Base-by-base conservation (phyloP, 2,888 invertebrate species). In the Drosophila tripunctata region DNA sequence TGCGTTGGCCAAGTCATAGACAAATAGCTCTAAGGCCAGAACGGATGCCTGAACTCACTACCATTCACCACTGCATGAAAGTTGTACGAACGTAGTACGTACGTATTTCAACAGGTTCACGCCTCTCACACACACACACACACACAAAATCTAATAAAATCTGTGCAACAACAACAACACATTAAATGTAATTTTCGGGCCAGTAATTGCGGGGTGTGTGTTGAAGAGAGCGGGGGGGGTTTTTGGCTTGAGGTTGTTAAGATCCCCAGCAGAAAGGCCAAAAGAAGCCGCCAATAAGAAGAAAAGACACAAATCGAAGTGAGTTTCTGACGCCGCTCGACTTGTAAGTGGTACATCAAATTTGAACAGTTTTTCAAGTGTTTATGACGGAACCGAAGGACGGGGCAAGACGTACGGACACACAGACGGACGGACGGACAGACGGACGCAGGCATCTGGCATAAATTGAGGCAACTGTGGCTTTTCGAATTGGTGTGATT, bases 81-180 rank as follows among this genome's bases (percentile, higher is more conserved):
- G 58, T 66, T 33, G 33, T 44, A 10, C 21, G n/a, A n/a, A n/a
- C 19, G 21, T 19, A 14, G 47, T 47, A 38, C 27, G 35, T 51
- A 74, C 69, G 75, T 76, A 75, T 86, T 87, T 89, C 89, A 89
- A 88, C 88, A 87, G 87, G 84, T 89, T 89, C 82, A 89, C 90
- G 89, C 90, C 89, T 89, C 85, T 67, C 27, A 27, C 27, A 27
- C 27, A 27, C 27, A 10, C 27, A 3, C 27, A 2, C 27, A 17
- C 41, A n/a, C 2, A 31, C 43, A 51, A 71, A 50, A 75, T 51
- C 62, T 55, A 54, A 54, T 35, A 27, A 68, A 81, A 81, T 66
- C 66, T 62, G 58, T 71, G 72, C 62, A n/a, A 10, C 10, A 69
- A 57, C 61, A 67, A 47, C 61, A 65, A 67, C 74, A 74, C 82